Evolutionary conservation across 1,140 invertebrate genomes (phyloP).

Genomic region (Drosophila albomicans): DNA sequence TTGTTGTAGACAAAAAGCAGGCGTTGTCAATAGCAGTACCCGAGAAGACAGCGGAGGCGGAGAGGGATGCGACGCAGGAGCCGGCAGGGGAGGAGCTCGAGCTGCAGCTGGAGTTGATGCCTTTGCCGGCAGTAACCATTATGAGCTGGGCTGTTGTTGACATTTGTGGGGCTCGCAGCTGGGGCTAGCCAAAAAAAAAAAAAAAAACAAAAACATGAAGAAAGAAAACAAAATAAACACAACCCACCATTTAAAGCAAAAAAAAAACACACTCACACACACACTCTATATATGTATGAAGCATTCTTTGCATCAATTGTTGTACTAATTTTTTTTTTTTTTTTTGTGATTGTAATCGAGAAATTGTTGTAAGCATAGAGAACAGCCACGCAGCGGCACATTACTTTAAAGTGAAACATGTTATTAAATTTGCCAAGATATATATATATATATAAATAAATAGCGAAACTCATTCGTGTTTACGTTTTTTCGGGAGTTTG

Average conservation of each 20-base stretch:
- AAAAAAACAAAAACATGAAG: too few species aligned
- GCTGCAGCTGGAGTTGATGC: neutral
- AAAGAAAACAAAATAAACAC: slow-evolving; percentile 10
- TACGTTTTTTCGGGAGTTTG: slow-evolving; percentile 1
- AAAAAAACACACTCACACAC: slow-evolving; percentile 5
- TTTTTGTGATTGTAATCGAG: slow-evolving; percentile 41
- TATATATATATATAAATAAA: slow-evolving; percentile 45
- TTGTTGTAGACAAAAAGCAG: slow-evolving; percentile 20
- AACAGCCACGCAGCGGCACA: slow-evolving; percentile 27
- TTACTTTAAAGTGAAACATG: slow-evolving; percentile 59
- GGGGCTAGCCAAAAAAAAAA: slow-evolving; percentile 49
- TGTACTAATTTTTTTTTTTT: slow-evolving; percentile 41
- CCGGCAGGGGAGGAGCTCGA: neutral
- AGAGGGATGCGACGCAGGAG: slow-evolving; percentile 1
- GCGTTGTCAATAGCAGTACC: slow-evolving; percentile 21
- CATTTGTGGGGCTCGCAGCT: slow-evolving; percentile 66
- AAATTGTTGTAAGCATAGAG: slow-evolving; percentile 49
- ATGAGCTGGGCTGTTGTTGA: slow-evolving; percentile 67
- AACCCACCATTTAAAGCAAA: slow-evolving; percentile 51
- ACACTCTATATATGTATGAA: slow-evolving; percentile 19
- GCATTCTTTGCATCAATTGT: slow-evolving; percentile 12
- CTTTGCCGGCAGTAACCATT: slow-evolving; percentile 48
- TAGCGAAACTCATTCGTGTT: neutral
- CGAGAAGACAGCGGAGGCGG: slow-evolving; percentile 17
- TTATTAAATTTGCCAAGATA: slow-evolving; percentile 63